Evolutionary conservation across 1,140 invertebrate species (phyloP), one percentile per base, ranked within the genome.

Genomic region (Euglossa dilemma): DNA sequence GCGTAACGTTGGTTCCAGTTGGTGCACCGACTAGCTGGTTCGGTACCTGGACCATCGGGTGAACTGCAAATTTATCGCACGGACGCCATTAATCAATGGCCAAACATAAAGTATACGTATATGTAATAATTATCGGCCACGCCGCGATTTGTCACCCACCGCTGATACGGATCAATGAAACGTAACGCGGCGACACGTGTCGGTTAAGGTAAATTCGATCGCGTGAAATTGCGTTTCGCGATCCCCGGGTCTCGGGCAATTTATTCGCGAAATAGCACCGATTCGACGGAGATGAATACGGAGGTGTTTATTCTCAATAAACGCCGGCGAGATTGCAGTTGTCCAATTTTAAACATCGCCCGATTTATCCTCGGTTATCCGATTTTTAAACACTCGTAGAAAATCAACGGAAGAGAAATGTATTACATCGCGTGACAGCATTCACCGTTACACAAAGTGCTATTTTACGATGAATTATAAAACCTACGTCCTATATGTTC

Each of bases 1-100:
- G 95, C 56, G 97, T 97, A 85, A 98, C 97, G 92, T 98, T 96
- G 67, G 96, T 97, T 85, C 96, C 96, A 81, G 96, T 95, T 73
- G 97, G 97, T 73, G 97, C 97, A 50, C 97, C 97, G 63, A 98
- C 97, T 91, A 97, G 95, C 94, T 97, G 97, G 94, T 97, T 97
- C 90, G 97, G 97, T 85, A 97, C 97, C 95, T 97, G 96, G 85
- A 97, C 97, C 93, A 97, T 94, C 71, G 97, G 97, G 93, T 97
- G 97, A 95, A 98, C 97, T 98, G 95, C 16, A 95, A 36, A 95
- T 92, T 83, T 85, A 88, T 88, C 84, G 86, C 25, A 36, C 36
- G 36, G 18, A 83, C 80, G 75, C 78, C 84, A 87, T 85, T 85
- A 88, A 83, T 86, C 73, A 85, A 82, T 82, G 64, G 25, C 67